Base-by-base conservation (phyloP, 2,888 invertebrate species). In the Synanthedon andrenaeformis region DNA sequence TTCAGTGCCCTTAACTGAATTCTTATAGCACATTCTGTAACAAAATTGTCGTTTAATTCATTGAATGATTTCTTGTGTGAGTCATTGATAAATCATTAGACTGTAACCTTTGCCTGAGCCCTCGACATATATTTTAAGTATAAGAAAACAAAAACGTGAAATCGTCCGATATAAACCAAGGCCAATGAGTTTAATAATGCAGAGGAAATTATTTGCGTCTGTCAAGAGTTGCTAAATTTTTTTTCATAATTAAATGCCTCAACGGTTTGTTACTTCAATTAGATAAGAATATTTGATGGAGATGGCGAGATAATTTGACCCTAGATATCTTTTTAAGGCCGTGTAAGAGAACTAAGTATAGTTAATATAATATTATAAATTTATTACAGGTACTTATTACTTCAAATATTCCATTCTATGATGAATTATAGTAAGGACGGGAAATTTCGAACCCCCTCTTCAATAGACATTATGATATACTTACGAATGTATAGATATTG, bases 131-230 rank as follows among this genome's bases (percentile, higher is more conserved):
- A 85, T 86, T 86, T 82, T 74, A 61, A 70, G 66, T 70, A 69
- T 76, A 76, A 80, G 78, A 82, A 81, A 84, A 84, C 82, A 85
- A 83, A 79, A 71, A 80, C 83, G 86, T 83, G 86, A 85, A 86
- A 87, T 84, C 84, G 79, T 67, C 72, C 64, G 66, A 80, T 75
- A 71, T 67, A 69, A 76, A 72, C 72, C 83, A 81, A 85, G 85
- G 86, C 59, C 73, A 70, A 60, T 64, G 72, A 70, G 67, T 62
- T 72, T 74, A 66, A 77, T 76, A 75, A 56, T 42, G 45, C 67
- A 67, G 61, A 76, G 74, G 70, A 75, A 77, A 76, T 79, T 79
- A 76, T 75, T 73, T 73, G 77, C 66, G 62, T 65, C 70, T 72
- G 69, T 64, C 69, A 70, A 69, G 62, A 65, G 65, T 74, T 72